Evolutionary conservation across 1,140 invertebrate species (phyloP), one percentile per base, ranked within the genome.

Genomic region (Ceratosolen solmsi): DNA sequence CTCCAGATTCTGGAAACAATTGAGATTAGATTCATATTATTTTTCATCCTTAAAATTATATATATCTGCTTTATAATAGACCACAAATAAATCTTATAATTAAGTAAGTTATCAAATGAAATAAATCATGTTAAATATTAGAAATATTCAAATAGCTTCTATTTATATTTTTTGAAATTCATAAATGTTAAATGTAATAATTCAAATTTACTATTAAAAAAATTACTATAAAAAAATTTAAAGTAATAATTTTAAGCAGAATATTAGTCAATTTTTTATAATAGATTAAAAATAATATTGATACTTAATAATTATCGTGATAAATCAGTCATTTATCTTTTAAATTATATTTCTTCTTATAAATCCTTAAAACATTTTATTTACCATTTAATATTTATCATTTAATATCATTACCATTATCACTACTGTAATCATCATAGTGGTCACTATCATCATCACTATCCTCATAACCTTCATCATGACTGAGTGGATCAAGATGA

Each of bases 351-450:
- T n/a, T n/a, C n/a, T n/a, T n/a, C n/a, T n/a, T n/a, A n/a, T n/a
- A n/a, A n/a, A n/a, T n/a, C n/a, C n/a, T n/a, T n/a, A n/a, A n/a
- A n/a, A n/a, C n/a, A n/a, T n/a, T n/a, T n/a, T n/a, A n/a, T n/a
- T n/a, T n/a, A n/a, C n/a, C n/a, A n/a, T n/a, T n/a, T n/a, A n/a
- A n/a, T n/a, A n/a, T n/a, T n/a, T n/a, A n/a, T n/a, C n/a, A 38
- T 68, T 11, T 15, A 68, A 33, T 78, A 9, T 75, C 0, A 41
- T 81, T 91, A 93, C 95, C 95, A 93, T 94, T 95, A 91, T 96
- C 96, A 84, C 94, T 96, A 77, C 95, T 96, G 76, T 95, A 94
- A 89, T 97, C 96, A 88, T 96, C 96, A 90, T 97, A 96, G 92
- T 96, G 94, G 84, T 96, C 96, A 87, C 96, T 97, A 77, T 96